phyloP scores from a whole-genome alignment of 2,888 invertebrate genomes.

The Lasioglossum pauxillum region DNA sequence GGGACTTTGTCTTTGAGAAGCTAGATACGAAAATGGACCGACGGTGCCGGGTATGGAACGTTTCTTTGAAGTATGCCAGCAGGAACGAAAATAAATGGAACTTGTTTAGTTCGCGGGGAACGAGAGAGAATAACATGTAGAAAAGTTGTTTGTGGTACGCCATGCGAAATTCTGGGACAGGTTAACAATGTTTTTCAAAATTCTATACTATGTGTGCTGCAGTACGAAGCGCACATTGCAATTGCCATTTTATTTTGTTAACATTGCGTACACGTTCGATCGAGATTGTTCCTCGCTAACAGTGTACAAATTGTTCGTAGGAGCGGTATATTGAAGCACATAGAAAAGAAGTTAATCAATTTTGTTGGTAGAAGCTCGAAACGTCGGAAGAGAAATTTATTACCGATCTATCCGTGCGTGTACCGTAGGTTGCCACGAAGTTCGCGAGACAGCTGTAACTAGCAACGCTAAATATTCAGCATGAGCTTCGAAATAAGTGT shows the following conservation, averaged over 20 bases:
- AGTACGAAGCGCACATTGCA: not conserved
- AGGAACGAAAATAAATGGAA: not conserved
- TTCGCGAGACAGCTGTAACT: conserved; percentile 55
- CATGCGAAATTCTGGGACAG: not conserved
- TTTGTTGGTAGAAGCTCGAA: not conserved
- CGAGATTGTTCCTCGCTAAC: too few species aligned
- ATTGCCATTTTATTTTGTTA: not conserved
- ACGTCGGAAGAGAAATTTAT: not conserved
- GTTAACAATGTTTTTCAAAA: not conserved
- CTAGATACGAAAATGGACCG: not conserved
- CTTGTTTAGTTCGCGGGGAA: not conserved
- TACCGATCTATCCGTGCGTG: not conserved
- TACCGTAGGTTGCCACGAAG: conserved; percentile 11
- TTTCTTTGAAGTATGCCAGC: not conserved
- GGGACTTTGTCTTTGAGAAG: not conserved
- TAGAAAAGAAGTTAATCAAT: not conserved
- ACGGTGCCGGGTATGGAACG: not conserved
- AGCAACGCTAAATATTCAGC: conserved; percentile 80
- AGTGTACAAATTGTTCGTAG: not conserved
- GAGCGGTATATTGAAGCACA: not conserved
- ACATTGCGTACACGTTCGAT: too few species aligned
- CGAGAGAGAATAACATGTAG: not conserved
- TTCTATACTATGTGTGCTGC: not conserved
- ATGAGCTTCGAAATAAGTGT: conserved; percentile 41
- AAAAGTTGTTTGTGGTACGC: not conserved